Base-by-base conservation (phyloP, 2,797 vertebrate genomes). In the Philypnodon macrostomus region DNA sequence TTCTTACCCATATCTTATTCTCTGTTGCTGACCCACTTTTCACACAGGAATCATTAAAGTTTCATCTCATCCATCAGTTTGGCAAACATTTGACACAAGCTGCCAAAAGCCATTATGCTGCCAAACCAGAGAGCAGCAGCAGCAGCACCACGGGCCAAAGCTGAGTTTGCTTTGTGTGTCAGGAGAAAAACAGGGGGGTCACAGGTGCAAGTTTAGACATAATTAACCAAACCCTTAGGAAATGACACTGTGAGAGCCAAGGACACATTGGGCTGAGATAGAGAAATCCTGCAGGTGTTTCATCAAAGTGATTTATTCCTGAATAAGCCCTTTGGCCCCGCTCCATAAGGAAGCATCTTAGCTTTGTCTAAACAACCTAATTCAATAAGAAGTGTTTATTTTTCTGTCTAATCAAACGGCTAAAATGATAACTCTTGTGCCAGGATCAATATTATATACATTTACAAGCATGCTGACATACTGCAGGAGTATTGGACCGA, bases 61-160 rank as follows among this genome's bases (percentile, higher is more conserved):
- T 84, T 79, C 67, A 81, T 73, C 58, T 47, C 56, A 73, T 76
- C 80, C 63, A 77, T 83, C 70, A 73, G 60, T 52, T 27, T 77
- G 63, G 77, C 75, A 78, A 80, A 73, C 58, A 75, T 66, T 75
- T 70, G 68, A 81, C 80, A 62, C 63, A 45, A 58, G 60, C 72
- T 78, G 80, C 67, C 82, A 82, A 70, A 75, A 77, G 44, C 61
- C 57, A 82, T 78, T 77, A 69, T 34, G 50, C 70, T 71, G 65
- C 69, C 73, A 63, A 70, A 73, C 57, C 57, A 49, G 26, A 44
- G n/a, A n/a, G n/a, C n/a, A n/a, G n/a, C n/a, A n/a, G n/a, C n/a
- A n/a, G 40, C 36, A 57, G 51, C 70, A 59, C 53, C 62, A 59
- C 52, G 2, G 13, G 74, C 71, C 63, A 63, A 67, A 70, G 14